Evolutionary conservation across 2,888 invertebrate genomes (phyloP), one percentile per base, ranked within the genome.

Genomic region (Cheilosia scutellata): DNA sequence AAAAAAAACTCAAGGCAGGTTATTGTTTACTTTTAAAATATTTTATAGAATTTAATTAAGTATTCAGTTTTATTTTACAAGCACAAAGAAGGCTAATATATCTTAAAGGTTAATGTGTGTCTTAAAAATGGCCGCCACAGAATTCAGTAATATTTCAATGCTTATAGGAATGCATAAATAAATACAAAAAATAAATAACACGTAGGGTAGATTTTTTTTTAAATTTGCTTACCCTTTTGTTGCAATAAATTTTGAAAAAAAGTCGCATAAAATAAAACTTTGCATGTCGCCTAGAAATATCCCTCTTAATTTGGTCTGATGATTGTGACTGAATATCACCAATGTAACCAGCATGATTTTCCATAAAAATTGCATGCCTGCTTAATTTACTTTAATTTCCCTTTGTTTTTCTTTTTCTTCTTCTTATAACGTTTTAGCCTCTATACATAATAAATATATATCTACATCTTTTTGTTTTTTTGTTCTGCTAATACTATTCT

Each of bases 391-490:
- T 66, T 7, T 53, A 33, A n/a, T 65, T 29, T 2, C 31, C 33
- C 3, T 4, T 65, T 37, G 20, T 58, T 47, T n/a, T 29, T 9
- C 0, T 20, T 47, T 47, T 7, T 47, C n/a, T n/a, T n/a, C n/a
- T 5, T 20, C 16, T 16, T 3, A 7, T 16, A 16, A 47, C 16
- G 7, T 47, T 42, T 42, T 47, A 47, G 7, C 47, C 7, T 47
- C 16, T 20, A 37, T 20, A 16, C 44, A n/a, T 44, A 44, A 44
- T n/a, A 44, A n/a, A 44, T n/a, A 44, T 37, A 37, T n/a, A 42
- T 11, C 5, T 44, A 33, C 7, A 33, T 57, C 62, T 55, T 37
- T 4, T 70, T 62, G 6, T 51, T 47, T 40, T 42, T 47, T 55
- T 42, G 44, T 16, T 49, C 5, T n/a, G 37, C 9, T 42, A 40